Base-by-base conservation (phyloP, 2,113 vertebrate genomes). In the Ictalurus punctatus region DNA sequence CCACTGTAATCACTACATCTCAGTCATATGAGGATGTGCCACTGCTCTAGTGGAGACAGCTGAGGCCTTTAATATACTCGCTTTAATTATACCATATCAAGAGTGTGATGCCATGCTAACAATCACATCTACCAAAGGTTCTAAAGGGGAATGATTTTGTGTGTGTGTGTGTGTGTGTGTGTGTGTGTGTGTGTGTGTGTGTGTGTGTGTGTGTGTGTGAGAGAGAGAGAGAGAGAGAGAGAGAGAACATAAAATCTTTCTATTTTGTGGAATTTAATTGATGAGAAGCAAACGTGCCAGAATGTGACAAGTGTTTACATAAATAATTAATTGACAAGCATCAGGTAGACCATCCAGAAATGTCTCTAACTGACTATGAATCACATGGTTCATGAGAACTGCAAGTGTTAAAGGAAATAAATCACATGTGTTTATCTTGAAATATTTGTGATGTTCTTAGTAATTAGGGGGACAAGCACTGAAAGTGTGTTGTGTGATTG, bases 61-160 rank as follows among this genome's bases (percentile, higher is more conserved):
- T 90, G 93, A 94, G 90, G 91, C 94, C 95, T 96, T 94, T 95
- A 95, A 95, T 95, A 95, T 90, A 94, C 91, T 90, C 84, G 91
- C 93, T 95, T 94, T 92, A 95, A 95, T 95, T 95, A 95, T 93
- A 95, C 94, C 91, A 92, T 94, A 94, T 94, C 93, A 93, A 92
- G 92, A 93, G 92, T 93, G 92, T 85, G 90, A 92, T 93, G 93
- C 92, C 88, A 90, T 88, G 91, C 92, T 93, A 94, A 89, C 83
- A 93, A 93, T 95, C 94, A 91, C 90, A 94, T 95, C 93, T 93
- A 93, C 91, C 91, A 92, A 92, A 92, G 44, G 91, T 93, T 90
- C 86, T 52, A 54, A 65, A 89, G 87, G 81, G 69, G 90, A 92
- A 89, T 86, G 76, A 84, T 65, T 37, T 63, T 19, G 14, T 86